Conservation (phyloP, 2,888 invertebrate species). For the Cataglyphis cursor region DNA sequence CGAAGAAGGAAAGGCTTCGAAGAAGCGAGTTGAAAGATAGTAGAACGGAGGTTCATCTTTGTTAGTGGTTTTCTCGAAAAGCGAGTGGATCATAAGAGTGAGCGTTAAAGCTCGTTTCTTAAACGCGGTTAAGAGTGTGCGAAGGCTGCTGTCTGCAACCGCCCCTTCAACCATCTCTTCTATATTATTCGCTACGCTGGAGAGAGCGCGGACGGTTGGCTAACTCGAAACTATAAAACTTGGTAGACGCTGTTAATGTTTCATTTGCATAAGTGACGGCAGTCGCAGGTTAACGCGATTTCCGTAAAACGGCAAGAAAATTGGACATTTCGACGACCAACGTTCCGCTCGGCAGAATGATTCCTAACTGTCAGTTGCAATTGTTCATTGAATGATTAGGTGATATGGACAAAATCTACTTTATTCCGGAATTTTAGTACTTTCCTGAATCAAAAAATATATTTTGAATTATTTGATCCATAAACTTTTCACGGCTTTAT, state of each 20-base stretch:
- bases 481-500: neutral
- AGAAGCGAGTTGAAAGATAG: constrained; percentile 54
- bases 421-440: neutral
- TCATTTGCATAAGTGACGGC: constrained; percentile 76
- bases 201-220: constrained; percentile 50
- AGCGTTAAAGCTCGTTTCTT: constrained; percentile 76
- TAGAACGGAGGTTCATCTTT: constrained; percentile 78
- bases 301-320: constrained; percentile 64
- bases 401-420: neutral
- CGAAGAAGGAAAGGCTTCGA: too few relatives aligned
- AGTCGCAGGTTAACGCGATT: constrained; percentile 71
- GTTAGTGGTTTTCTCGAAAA: constrained; percentile 68
- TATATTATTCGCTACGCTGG: constrained; percentile 27
- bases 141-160: constrained; percentile 20
- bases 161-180: constrained; percentile 9
- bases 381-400: neutral
- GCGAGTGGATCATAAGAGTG: constrained; percentile 75
- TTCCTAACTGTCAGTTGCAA: neutral
- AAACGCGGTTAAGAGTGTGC: constrained; percentile 56
- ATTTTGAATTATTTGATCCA: neutral
- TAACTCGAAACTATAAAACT: constrained; percentile 75
- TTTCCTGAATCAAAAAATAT: neutral
- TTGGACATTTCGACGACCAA: constrained; percentile 27
- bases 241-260: constrained; percentile 77
- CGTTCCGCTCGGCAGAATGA: neutral